phyloP scores from a whole-genome alignment of 2,888 invertebrate genomes.

The Tridacna gigas region DNA sequence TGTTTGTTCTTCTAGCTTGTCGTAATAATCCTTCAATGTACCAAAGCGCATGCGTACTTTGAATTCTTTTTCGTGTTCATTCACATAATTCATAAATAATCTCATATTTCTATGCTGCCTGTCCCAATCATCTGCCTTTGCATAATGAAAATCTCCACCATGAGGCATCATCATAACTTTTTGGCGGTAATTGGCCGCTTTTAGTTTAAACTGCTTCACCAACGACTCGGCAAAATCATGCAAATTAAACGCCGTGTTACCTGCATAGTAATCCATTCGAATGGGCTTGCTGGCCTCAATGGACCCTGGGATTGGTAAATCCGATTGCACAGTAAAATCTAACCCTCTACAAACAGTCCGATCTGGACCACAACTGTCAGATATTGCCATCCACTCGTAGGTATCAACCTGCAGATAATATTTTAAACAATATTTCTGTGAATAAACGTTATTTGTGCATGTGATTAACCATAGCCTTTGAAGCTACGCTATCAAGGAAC shows the following conservation, averaged over 20 bases:
- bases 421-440: too few relatives aligned
- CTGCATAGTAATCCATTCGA: conserved; percentile 16
- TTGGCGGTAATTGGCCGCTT: conserved; percentile 94
- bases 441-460: not conserved
- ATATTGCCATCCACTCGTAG: conserved; percentile 98
- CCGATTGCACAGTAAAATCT: conserved; percentile 90
- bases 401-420: conserved; percentile 93
- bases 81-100: conserved; percentile 93
- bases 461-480: too few relatives aligned
- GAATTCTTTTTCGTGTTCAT: conserved; percentile 88
- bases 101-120: conserved; percentile 97
- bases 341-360: conserved; percentile 88
- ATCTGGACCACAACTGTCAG: conserved; percentile 97
- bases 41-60: conserved; percentile 88
- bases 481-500: too few relatives aligned
- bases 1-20: conserved; percentile 52
- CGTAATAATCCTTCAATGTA: conserved; percentile 95
- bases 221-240: conserved; percentile 92
- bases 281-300: conserved; percentile 27
- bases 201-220: conserved; percentile 94
- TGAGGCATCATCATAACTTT: conserved; percentile 96
- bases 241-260: conserved; percentile 91
- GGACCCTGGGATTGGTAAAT: conserved; percentile 87
- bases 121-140: conserved; percentile 94
- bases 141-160: conserved; percentile 98